A percentile compares a stretch with the other conserved stretches of the same genome.
These are phyloP conservation scores for Crenuchus spilurus DNA, from an alignment of 2,797 vertebrate species.

Conservation along the genomic window DNA sequence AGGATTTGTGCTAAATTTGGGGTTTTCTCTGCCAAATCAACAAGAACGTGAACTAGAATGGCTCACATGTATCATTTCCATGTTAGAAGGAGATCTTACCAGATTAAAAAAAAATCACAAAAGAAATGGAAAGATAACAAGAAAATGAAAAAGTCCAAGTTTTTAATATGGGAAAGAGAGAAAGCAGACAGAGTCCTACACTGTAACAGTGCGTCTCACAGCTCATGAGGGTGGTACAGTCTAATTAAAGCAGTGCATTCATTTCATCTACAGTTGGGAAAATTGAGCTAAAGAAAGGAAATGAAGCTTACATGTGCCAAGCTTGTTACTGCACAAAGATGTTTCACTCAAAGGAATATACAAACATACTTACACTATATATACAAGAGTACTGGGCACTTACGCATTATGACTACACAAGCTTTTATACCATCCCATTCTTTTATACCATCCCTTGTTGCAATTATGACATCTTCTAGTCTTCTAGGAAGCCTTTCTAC, in stretches of 20 bases:
- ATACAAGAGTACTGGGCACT: no score
- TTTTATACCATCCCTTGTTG: no score
- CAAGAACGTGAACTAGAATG: not conserved
- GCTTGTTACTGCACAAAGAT: constrained; percentile 8
- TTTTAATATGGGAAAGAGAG: no score
- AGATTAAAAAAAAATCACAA: not conserved
- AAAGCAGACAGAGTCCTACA: not conserved
- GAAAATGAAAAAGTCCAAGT: not conserved
- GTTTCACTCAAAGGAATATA: not conserved
- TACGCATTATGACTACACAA: no score
- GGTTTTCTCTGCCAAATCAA: not conserved
- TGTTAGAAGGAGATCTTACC: not conserved
- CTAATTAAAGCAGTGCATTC: constrained; percentile 29
- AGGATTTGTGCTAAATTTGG: no score
- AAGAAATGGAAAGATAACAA: not conserved
- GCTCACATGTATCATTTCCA: not conserved
- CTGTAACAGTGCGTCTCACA: constrained; percentile 8
- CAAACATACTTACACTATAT: not conserved
- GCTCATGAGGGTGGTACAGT: constrained; percentile 1
- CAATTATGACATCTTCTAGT: no score
- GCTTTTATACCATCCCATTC: no score
- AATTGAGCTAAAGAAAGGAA: not conserved
- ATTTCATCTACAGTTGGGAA: constrained; percentile 28
- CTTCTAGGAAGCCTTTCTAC: no score
- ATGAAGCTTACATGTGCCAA: constrained; percentile 7